A percentile compares a stretch with the other conserved stretches of the same genome.
These are phyloP conservation scores for Tenthredo scrophulariae DNA, from an alignment of 2,888 invertebrate species.

Conservation along the genomic window DNA sequence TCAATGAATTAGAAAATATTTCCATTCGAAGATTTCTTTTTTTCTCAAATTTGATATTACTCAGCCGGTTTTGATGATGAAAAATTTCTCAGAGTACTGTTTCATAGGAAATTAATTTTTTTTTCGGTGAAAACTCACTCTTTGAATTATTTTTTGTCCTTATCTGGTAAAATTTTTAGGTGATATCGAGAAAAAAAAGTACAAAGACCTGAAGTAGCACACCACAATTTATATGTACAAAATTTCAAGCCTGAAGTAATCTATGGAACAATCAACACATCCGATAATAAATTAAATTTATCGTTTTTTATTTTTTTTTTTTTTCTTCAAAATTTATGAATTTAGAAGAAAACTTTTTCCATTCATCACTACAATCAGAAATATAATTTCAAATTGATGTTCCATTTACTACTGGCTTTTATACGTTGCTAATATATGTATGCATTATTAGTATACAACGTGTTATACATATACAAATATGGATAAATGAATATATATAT, in stretches of 20 bases:
- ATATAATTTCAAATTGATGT: not conserved
- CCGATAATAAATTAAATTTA: no score
- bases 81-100: no score
- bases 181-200: no score
- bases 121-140: no score
- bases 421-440: not conserved
- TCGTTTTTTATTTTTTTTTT: not conserved
- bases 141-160: no score
- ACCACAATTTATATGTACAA: not conserved
- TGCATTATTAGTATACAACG: not conserved
- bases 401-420: not conserved
- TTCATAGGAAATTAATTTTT: no score
- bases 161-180: no score
- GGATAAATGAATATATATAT: conserved; percentile 25
- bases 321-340: not conserved
- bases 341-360: not conserved
- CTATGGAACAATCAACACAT: not conserved
- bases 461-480: conserved; percentile 31
- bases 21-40: no score
- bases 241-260: conserved; percentile 14
- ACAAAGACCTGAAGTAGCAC: not conserved
- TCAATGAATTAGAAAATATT: no score
- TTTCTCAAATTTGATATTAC: no score
- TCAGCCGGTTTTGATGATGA: no score
- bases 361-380: not conserved